Evolutionary conservation across 2,113 vertebrate genomes (phyloP), one percentile per base, ranked within the genome.

Genomic region (Cyanistes caeruleus): DNA sequence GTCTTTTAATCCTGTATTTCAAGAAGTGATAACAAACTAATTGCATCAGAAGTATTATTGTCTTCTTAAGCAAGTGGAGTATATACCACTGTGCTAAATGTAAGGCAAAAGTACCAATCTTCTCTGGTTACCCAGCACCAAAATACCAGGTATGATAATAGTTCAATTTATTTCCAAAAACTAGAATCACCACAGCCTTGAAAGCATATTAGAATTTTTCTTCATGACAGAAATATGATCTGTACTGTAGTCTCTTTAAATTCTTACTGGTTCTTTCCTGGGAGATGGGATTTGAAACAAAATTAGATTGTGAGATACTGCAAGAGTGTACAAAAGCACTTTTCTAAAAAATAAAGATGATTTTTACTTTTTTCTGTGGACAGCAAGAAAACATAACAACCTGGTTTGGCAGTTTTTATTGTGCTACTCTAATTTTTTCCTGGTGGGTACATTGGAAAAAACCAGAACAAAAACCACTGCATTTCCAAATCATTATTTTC

Each of bases 241-340:
- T 94, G n/a, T 85, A n/a, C 44, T 56, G 25, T 93, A 82, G 41
- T 95, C 31, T 91, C 56, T 69, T 93, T 84, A 93, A 92, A 87
- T 24, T 27, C 92, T 97, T 90, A 56, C 62, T 90, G 93, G 85
- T 95, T 78, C 78, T 95, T 94, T 87, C 83, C 59, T 89, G 90
- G 85, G 93, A 95, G 88, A 96, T 35, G 53, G 14, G 19, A 25
- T 78, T 86, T 94, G 96, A 94, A 94, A 93, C 55, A 92, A 86
- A 96, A 96, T 95, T 96, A 95, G 88, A 95, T 93, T 83, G 46
- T 89, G 89, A 97, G 77, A 87, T 95, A 74, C 41, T 91, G 89
- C 67, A 90, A 84, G 75, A 86, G 46, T 87, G 74, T 27, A 52
- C 64, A 93, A 94, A 96, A 87, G 11, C 35, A 64, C 30, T 82